A percentile compares a stretch with the other conserved stretches of the same genome.
Evolutionary conservation across 2,888 invertebrate species (phyloP).

Genomic region (Thereva nobilitata): DNA sequence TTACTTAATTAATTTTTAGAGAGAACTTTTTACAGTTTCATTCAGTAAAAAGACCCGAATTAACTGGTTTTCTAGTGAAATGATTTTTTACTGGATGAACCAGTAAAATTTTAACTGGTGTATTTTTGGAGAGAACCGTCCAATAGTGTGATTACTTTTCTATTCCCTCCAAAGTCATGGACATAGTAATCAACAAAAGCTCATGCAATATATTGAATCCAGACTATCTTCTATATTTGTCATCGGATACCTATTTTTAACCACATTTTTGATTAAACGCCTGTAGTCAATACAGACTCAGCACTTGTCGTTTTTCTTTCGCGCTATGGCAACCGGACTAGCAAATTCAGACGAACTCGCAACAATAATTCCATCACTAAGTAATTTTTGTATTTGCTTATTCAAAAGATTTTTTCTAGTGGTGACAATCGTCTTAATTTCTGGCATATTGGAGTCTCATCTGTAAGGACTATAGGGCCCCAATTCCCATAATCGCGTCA

Average conservation of each 20-base stretch:
- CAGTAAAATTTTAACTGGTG: no score
- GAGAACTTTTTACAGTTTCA: no score
- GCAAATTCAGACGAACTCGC: constrained; percentile 48
- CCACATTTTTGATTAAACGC: constrained; percentile 48
- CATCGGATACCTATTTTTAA: constrained; percentile 48
- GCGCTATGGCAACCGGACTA: constrained; percentile 41
- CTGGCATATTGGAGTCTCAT: constrained; percentile 46
- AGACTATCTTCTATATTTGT: constrained; percentile 53
- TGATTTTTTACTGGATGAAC: no score
- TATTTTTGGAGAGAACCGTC: no score
- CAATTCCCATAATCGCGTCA: no score
- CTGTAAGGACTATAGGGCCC: constrained; percentile 47
- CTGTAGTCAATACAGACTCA: constrained; percentile 51
- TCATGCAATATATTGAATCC: no score
- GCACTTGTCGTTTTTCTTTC: constrained; percentile 14
- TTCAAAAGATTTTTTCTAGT: constrained; percentile 45
- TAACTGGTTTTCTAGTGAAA: no score
- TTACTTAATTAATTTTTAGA: no score
- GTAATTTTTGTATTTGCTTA: constrained; percentile 45
- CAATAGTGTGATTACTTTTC: no score
- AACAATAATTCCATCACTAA: constrained; percentile 46
- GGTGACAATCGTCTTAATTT: constrained; percentile 44
- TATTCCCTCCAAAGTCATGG: no score
- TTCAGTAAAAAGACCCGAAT: no score
- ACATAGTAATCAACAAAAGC: no score